Evolutionary conservation across 2,888 invertebrate species (phyloP), one percentile per base, ranked within the genome.

Genomic region (Pristionchus mayeri): DNA sequence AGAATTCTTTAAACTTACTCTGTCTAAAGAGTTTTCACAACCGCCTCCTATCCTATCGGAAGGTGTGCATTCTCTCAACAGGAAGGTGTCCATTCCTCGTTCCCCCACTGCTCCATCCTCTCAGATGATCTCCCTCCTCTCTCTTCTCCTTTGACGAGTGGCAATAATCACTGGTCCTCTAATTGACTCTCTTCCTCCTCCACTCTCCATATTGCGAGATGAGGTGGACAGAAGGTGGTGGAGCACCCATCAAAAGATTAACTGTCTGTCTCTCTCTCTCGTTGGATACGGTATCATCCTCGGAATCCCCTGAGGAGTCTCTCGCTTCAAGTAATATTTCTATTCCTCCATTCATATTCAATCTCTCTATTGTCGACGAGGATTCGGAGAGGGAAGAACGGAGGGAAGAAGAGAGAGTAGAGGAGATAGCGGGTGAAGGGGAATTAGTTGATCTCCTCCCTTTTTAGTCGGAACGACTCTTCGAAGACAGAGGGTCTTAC

Each of bases 341-440:
- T 24, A 37, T 24, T 71, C 71, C 40, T 71, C 71, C 30, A 71
- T 71, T 71, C 71, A 71, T 71, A 71, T 71, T 7, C 71, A 71
- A 71, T 71, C 71, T 71, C 71, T 71, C 50, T 34, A 78, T 78
- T 78, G 76, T 78, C 50, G 13, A 21, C 76, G 76, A 50, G 76
- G 24, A 78, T 24, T 48, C 48, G 21, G 48, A 34, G 76, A 16
- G 76, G 30, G 50, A 50, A 78, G 50, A 50, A 78, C 50, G 76
- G 76, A 78, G 18, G 21, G 30, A 27, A 40, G 24, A 13, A 40
- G 71, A 71, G 21, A 71, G 40, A 18, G n/a, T 40, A 24, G 40
- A 16, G 16, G 71, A 40, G 30, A 24, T 4, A 40, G 27, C 16
- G 30, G 30, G 30, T 27, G 71, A 71, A n/a, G 71, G 24, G 71